Percentiles rank a stretch among this genome's conserved stretches.
Evolutionary conservation across 1,140 invertebrate genomes (phyloP).

Genomic region (Pogonomyrmex barbatus): DNA sequence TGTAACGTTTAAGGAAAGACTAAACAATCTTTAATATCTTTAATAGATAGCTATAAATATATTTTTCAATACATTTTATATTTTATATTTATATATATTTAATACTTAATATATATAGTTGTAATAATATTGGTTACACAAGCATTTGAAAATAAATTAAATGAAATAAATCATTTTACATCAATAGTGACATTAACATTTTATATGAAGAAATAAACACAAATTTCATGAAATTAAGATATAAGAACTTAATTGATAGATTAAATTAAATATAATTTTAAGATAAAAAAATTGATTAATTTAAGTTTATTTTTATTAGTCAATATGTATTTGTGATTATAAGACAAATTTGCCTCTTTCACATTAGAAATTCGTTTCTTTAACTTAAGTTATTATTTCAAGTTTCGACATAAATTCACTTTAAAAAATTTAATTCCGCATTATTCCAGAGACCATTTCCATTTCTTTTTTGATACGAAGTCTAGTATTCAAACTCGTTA

Average conservation of each 20-base stretch:
- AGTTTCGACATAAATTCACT: slow-evolving; percentile 57
- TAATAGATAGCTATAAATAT: slow-evolving; percentile 13
- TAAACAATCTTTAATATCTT: slow-evolving; percentile 47
- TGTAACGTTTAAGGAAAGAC: not conserved
- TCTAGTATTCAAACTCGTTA: slow-evolving; percentile 46
- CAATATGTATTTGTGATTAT: not conserved
- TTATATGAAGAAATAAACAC: not conserved
- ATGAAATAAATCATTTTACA: not conserved
- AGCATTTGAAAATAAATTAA: not conserved
- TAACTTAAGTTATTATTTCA: slow-evolving; percentile 2
- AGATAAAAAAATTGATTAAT: not conserved
- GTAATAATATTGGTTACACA: not conserved
- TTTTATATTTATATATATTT: not conserved
- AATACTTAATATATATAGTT: not conserved
- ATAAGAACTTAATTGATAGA: not conserved
- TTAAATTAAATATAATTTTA: not conserved
- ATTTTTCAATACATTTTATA: slow-evolving; percentile 20
- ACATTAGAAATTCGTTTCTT: not conserved
- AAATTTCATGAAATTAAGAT: not conserved
- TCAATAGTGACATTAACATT: not conserved
- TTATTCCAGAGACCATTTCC: slow-evolving; percentile 51
- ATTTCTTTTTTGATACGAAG: slow-evolving; percentile 48
- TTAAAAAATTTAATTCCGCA: slow-evolving; percentile 56
- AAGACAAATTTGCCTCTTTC: not conserved
- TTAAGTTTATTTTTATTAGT: not conserved